Base-by-base conservation (phyloP, 2,797 vertebrate genomes). In the Sciaenops ocellatus region DNA sequence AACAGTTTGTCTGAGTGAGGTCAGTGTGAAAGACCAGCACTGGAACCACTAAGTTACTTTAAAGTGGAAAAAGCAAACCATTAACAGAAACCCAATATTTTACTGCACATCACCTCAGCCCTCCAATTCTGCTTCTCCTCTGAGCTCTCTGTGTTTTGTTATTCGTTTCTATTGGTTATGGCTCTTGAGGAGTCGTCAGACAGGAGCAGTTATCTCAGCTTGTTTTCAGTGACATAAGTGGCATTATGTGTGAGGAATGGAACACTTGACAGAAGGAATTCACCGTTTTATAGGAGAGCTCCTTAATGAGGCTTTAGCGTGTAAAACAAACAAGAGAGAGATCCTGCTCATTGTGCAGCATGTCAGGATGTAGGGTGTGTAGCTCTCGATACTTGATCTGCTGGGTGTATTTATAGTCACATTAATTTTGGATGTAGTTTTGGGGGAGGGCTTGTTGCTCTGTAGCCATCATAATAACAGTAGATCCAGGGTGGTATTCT, bases 391-490 rank as follows among this genome's bases (percentile, higher is more conserved):
- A 84, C 54, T 69, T 54, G 75, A 88, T 90, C 82, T 73, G 75
- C 28, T 24, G 56, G 73, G 44, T 30, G 60, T 88, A 87, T 94
- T 89, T 85, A 87, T 78, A 83, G 79, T 65, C 22, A 28, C 69
- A 80, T 87, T 77, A 18, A 80, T 73, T 79, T 68, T 63, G 76
- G 85, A 83, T 87, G 87, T 73, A 63, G 76, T 76, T 87, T 84
- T 42, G 63, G 72, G 73, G 63, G 68, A 56, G 64, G 38, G 79
- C 85, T 80, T 85, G 85, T 90, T 92, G 73, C 73, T 85, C 57
- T 3, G 24, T 62, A 75, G 52, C 73, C 70, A 77, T 74, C 59
- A 84, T 44, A 83, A 87, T 59, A 86, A 85, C 69, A 77, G 13
- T 44, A 54, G 47, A 82, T 85, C 67, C 54, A 65, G 54, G 87